phyloP scores from a whole-genome alignment of 2,113 vertebrate species.

The Poeciliopsis prolifica region DNA sequence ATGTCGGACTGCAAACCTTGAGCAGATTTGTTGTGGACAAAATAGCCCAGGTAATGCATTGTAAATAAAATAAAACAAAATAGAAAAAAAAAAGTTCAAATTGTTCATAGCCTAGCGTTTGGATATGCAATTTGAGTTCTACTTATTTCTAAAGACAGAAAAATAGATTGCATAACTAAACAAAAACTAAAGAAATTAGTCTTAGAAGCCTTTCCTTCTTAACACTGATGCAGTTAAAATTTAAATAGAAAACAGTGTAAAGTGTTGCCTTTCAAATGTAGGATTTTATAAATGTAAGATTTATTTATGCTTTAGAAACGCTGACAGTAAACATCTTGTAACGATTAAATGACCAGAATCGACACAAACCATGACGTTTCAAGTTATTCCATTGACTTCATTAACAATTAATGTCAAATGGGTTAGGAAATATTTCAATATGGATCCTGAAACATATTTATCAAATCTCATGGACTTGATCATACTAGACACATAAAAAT shows the following conservation, averaged over 20 bases:
- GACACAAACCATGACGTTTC: too few relatives aligned
- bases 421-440: too few relatives aligned
- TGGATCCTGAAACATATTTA: too few relatives aligned
- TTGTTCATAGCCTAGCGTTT: slow-evolving; percentile 16
- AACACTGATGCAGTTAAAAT: not conserved
- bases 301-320: not conserved
- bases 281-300: not conserved
- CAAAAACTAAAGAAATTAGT: not conserved
- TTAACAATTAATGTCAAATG: too few relatives aligned
- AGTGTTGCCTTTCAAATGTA: not conserved
- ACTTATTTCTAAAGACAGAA: not conserved
- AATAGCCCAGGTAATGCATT: slow-evolving; percentile 46
- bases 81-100: slow-evolving; percentile 11
- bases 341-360: too few relatives aligned
- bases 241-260: not conserved
- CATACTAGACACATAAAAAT: too few relatives aligned
- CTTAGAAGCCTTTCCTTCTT: not conserved
- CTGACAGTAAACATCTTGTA: not conserved
- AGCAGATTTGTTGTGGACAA: slow-evolving; percentile 24
- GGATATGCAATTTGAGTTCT: slow-evolving; percentile 10
- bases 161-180: slow-evolving; percentile 1
- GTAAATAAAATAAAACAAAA: slow-evolving; percentile 54
- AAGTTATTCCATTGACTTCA: too few relatives aligned
- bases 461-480: too few relatives aligned
- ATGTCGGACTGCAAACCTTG: slow-evolving; percentile 36